Evolutionary conservation across 35 echinoderm and acorn worm species (phyloP).

Genomic region (Apostichopus parvimensis): DNA sequence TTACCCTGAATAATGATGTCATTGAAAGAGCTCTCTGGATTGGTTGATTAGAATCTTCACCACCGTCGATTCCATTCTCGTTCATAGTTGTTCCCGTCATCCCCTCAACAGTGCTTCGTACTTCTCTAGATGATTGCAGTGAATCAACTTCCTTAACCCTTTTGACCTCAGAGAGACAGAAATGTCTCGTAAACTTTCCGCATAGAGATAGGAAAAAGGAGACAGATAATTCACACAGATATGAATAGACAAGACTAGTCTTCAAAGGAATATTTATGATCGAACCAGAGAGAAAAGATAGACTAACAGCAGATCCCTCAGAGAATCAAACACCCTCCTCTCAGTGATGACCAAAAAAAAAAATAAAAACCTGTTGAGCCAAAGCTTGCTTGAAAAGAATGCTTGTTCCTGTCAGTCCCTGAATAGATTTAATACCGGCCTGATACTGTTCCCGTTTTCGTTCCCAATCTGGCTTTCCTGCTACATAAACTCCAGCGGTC

Average conservation of each 20-base stretch:
- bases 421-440: constrained; percentile 8
- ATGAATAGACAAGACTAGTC: too few relatives aligned
- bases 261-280: too few relatives aligned
- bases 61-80: neutral
- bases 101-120: neutral
- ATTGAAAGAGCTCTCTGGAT: neutral
- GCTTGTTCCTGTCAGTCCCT: constrained; percentile 41
- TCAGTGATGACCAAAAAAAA: too few relatives aligned
- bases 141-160: neutral
- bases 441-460: neutral
- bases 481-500: neutral
- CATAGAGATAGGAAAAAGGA: neutral
- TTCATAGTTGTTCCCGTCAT: neutral
- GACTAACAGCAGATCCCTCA: too few relatives aligned
- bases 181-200: constrained; percentile 15
- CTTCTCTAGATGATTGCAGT: neutral
- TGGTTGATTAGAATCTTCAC: neutral
- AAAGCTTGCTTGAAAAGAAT: constrained; percentile 24
- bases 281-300: too few relatives aligned
- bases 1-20: neutral
- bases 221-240: too few relatives aligned
- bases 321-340: too few relatives aligned
- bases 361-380: constrained; percentile 34
- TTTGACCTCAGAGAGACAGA: constrained; percentile 36
- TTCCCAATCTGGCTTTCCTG: neutral